Base-by-base conservation (phyloP, 2,888 invertebrate species). In the Halictus ligatus region DNA sequence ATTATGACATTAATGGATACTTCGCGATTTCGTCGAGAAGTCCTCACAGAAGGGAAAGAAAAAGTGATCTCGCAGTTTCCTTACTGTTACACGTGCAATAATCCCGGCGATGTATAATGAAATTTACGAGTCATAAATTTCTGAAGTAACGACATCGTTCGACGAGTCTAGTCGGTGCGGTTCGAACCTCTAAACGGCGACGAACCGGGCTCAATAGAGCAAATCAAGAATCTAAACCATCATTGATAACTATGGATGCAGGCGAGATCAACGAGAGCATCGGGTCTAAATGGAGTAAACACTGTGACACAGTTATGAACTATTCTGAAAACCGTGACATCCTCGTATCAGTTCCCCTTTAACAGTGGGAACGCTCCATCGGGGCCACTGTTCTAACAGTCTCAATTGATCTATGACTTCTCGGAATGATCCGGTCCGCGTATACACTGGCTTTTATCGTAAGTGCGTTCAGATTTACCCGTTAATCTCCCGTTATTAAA, bases 51-150 rank as follows among this genome's bases (percentile, higher is more conserved):
- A 10, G 15, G 13, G 50, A 72, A 21, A 46, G 60, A n/a, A 35
- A 18, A 64, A 48, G 13, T 40, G 10, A 29, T 12, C 25, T 29
- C 35, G 0, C 21, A 35, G 3, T 74, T 60, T 74, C n/a, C 25
- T 64, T 54, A 50, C 48, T 15, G 73, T 25, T n/a, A 21, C 48
- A 7, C 13, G 82, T 8, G 72, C 46, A 48, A 82, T 58, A 60
- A 80, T 73, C 72, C 78, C n/a, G 64, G 25, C 50, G 58, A 50
- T 75, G 75, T 75, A 64, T 48, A 78, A 83, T 54, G 78, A 64
- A 67, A 78, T 78, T 83, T 83, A 84, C 78, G 84, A 72, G 35
- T 75, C 54, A 64, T 84, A 78, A 83, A 78, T 83, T 48, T 43
- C 29, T n/a, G 13, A 18, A 25, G 64, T 71, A 84, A 83, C 83